Evolutionary conservation across 2,113 vertebrate genomes (phyloP).

Genomic region (Cariama cristata): DNA sequence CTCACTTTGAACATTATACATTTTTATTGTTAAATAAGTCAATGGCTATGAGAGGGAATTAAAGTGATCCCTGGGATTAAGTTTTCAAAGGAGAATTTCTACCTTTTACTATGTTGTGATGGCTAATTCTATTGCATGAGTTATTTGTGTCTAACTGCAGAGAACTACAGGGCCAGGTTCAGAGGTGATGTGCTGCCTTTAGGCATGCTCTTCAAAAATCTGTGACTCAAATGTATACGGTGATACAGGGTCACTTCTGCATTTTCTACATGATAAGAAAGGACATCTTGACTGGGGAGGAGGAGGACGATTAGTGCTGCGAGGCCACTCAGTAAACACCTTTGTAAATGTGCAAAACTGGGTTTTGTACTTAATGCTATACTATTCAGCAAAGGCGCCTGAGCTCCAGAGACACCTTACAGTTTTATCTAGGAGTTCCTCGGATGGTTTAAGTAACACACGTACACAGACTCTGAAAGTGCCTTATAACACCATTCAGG

Average conservation of each 20-base stretch:
- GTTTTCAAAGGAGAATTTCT: not conserved
- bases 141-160: not conserved
- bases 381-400: not conserved
- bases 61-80: not conserved
- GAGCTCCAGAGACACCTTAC: not conserved
- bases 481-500: not conserved
- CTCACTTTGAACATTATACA: not conserved
- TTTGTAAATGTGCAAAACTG: not conserved
- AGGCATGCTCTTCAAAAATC: not conserved
- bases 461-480: not conserved
- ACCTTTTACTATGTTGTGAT: not conserved
- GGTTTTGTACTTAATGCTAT: not conserved
- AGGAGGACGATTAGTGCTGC: not conserved
- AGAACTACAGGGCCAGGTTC: not conserved
- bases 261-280: not conserved
- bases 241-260: not conserved
- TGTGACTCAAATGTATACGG: fast-evolving
- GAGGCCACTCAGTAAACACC: not conserved
- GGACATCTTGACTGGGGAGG: not conserved
- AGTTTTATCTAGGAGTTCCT: not conserved
- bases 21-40: slow-evolving; percentile 28
- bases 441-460: not conserved
- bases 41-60: not conserved
- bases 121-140: not conserved
- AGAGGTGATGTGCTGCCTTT: not conserved